Conservation (phyloP, 2,797 vertebrate species). For the Scolopax bukidnonensis region DNA sequence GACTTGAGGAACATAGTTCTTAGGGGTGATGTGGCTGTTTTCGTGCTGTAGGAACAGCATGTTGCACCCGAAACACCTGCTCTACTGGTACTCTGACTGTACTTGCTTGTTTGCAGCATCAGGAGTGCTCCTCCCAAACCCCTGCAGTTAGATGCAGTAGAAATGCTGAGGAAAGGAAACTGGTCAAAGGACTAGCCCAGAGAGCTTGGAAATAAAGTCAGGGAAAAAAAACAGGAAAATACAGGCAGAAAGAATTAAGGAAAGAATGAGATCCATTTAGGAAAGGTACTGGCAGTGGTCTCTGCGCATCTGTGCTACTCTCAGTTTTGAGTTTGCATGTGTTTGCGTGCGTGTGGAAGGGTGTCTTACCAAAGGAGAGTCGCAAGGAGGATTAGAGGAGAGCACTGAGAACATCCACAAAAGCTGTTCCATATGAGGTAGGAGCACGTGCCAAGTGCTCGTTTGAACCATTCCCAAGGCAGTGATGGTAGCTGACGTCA, state of each 20-base stretch:
- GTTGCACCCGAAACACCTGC: not conserved
- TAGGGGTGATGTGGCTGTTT: not conserved
- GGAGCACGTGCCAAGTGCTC: not conserved
- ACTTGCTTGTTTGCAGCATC: not conserved
- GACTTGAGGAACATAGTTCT: not conserved
- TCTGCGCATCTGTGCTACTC: not conserved
- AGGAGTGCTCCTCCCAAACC: not conserved
- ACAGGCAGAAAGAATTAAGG: not conserved
- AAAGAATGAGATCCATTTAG: not conserved
- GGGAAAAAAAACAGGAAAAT: not conserved
- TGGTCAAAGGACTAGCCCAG: not conserved
- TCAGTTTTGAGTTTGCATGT: not conserved
- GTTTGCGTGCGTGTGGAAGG: not conserved
- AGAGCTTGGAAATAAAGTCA: not conserved
- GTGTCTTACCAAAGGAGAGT: not conserved
- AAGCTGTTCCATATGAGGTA: not conserved
- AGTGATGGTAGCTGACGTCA: not conserved
- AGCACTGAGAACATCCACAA: not conserved
- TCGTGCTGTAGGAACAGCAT: not conserved
- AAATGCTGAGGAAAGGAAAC: not conserved
- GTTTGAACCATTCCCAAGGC: not conserved
- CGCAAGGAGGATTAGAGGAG: not conserved
- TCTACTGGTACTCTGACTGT: not conserved
- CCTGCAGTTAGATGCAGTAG: not conserved
- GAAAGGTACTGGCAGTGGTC: not conserved